Percentiles rank a stretch among this genome's conserved stretches.
Evolutionary conservation across 1,140 invertebrate species (phyloP).

Genomic region (Rhopalosiphum padi): DNA sequence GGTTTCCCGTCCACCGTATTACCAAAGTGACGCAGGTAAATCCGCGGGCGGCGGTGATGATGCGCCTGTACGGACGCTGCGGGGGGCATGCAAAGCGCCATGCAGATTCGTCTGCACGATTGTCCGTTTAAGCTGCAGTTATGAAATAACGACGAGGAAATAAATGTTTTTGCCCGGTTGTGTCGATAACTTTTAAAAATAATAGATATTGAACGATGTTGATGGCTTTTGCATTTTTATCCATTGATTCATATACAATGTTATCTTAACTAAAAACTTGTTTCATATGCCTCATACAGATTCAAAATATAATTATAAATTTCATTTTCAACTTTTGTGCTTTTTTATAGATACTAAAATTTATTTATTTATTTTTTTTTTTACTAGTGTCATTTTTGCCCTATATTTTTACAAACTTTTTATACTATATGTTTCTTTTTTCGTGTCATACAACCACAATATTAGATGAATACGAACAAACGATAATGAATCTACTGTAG

Average conservation of each 20-base stretch:
- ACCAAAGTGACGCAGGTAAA: slow-evolving; percentile 47
- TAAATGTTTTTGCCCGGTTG: no score
- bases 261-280: no score
- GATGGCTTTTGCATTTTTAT: not conserved
- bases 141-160: not conserved
- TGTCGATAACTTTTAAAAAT: not conserved
- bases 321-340: no score
- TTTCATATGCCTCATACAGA: no score
- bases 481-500: no score
- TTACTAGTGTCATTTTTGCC: not conserved
- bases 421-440: no score
- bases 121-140: not conserved
- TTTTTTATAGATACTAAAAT: not conserved
- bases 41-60: not conserved
- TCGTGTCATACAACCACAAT: no score
- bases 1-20: slow-evolving; percentile 24
- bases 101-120: no score
- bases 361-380: not conserved
- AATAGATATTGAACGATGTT: no score
- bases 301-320: no score
- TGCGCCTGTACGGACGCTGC: not conserved
- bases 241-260: not conserved
- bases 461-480: no score
- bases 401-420: no score
- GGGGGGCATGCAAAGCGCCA: not conserved